Percentiles rank a stretch among this genome's conserved stretches.
Conservation (phyloP, 2,888 invertebrate genomes). For the Aphidoletes aphidimyza region DNA sequence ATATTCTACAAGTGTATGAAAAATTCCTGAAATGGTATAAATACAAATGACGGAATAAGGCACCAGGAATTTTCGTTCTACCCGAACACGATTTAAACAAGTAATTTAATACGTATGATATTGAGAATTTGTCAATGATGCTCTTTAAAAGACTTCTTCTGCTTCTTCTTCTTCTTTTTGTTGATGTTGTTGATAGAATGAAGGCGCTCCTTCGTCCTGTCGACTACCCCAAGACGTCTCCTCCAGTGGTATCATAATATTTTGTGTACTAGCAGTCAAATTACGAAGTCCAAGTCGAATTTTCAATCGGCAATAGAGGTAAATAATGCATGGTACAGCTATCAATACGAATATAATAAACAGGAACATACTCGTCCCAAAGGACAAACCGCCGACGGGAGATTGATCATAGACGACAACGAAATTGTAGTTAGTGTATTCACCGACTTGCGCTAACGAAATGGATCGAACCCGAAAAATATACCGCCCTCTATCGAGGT, state of each 20-base stretch:
- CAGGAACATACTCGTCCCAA: neutral
- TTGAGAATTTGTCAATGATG: too few species aligned
- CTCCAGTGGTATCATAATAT: neutral
- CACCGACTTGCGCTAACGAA: conserved; percentile 71
- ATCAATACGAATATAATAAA: neutral
- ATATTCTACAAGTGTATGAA: neutral
- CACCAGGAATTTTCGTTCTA: neutral
- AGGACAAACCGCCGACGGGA: neutral
- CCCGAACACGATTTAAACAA: neutral
- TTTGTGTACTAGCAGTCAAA: neutral
- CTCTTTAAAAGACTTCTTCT: too few species aligned
- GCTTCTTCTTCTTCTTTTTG: too few species aligned
- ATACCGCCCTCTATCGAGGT: conserved; percentile 68
- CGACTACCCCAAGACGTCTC: neutral
- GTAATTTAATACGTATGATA: neutral
- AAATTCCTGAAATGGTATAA: neutral
- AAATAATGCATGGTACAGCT: neutral
- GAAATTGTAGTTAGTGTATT: conserved; percentile 61
- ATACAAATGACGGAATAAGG: neutral
- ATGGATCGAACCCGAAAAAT: conserved; percentile 70
- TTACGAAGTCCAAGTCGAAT: neutral
- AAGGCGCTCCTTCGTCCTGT: neutral
- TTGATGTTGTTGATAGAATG: neutral
- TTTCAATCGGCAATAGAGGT: neutral
- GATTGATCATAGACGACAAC: neutral